Percentiles rank a stretch among this genome's conserved stretches.
Conservation (phyloP, 1,140 invertebrate species). For the Zaprionus tsacasi region DNA sequence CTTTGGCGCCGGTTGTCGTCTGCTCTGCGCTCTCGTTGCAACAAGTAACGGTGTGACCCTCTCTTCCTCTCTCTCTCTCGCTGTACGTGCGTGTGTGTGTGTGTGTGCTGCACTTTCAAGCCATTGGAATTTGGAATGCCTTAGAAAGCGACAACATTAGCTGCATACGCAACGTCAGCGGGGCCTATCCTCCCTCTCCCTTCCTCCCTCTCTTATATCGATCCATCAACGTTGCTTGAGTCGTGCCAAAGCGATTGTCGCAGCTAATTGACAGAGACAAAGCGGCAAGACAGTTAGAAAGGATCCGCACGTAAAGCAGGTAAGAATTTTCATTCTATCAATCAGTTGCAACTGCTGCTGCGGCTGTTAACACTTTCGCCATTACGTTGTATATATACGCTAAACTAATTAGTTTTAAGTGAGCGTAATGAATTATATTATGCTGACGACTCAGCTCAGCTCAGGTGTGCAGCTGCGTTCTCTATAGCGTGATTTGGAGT, state of each 20-base stretch:
- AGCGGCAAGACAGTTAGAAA: neutral
- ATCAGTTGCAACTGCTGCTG: conserved; percentile 3
- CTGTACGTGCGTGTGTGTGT: neutral
- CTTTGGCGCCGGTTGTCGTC: conserved; percentile 39
- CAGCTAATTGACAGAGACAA: conserved; percentile 20
- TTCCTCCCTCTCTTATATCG: neutral
- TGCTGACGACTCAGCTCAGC: no score
- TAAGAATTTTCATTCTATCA: neutral
- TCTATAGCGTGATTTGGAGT: no score
- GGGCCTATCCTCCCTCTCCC: conserved; percentile 5
- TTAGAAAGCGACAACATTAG: conserved; percentile 39
- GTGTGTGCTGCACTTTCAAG: conserved; percentile 22
- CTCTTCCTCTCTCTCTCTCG: neutral
- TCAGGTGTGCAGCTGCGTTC: neutral
- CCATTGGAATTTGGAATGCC: conserved; percentile 28
- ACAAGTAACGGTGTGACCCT: conserved; percentile 7
- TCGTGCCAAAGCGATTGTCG: conserved; percentile 6
- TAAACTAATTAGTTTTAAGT: neutral
- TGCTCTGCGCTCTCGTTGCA: conserved; percentile 5
- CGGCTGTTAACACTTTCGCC: neutral
- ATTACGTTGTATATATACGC: neutral
- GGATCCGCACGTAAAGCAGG: neutral
- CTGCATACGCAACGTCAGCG: conserved; percentile 15
- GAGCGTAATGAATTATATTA: neutral
- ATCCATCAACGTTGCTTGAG: conserved; percentile 6